A percentile compares a stretch with the other conserved stretches of the same genome.
phyloP scores from a whole-genome alignment of 2,888 invertebrate species.

The Galeruca laticollis region DNA sequence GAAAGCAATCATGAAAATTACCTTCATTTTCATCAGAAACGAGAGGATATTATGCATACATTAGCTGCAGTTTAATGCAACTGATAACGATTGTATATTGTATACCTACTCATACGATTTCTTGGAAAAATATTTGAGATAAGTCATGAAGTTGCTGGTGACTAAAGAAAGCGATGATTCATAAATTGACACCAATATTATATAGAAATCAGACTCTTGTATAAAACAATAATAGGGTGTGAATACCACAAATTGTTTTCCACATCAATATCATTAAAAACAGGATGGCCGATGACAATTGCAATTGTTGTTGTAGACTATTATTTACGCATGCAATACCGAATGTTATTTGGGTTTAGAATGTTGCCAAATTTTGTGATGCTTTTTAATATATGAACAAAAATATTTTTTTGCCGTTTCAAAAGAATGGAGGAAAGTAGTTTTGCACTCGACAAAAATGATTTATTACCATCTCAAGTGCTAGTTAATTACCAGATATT shows the following conservation, averaged over 20 bases:
- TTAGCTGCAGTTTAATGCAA: too few relatives aligned
- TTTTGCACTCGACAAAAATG: too few relatives aligned
- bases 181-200: neutral
- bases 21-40: too few relatives aligned
- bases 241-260: neutral
- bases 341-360: neutral
- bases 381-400: too few relatives aligned
- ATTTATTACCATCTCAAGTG: too few relatives aligned
- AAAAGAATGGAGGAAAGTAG: too few relatives aligned
- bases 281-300: neutral
- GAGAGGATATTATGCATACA: too few relatives aligned
- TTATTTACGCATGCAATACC: neutral
- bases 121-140: neutral
- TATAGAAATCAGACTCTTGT: neutral
- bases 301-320: neutral
- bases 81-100: too few relatives aligned
- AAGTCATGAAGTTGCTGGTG: neutral
- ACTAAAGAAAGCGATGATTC: neutral
- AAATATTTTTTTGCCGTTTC: too few relatives aligned
- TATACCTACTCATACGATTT: neutral
- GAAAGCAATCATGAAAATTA: too few relatives aligned
- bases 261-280: neutral
- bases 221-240: neutral
- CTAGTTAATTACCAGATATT: too few relatives aligned
- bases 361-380: too few relatives aligned